A percentile compares a stretch with the other conserved stretches of the same genome.
Conservation (phyloP, 1,140 invertebrate species). For the Zaprionus lachaisei region DNA sequence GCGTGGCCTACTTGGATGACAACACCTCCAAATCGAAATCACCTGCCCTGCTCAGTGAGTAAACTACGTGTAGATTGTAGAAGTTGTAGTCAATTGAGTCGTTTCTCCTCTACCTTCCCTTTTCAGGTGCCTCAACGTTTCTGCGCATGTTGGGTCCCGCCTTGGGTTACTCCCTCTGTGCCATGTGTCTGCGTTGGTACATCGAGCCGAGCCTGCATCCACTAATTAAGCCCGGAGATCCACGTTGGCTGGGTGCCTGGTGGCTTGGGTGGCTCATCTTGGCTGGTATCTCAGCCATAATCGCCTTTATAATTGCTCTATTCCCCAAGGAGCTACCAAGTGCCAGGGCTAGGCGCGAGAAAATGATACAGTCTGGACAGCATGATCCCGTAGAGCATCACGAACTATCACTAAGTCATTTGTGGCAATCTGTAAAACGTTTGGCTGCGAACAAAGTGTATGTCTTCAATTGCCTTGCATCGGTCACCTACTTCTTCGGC, state of each 20-base stretch:
- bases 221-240: conserved; percentile 88
- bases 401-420: conserved; percentile 48
- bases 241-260: conserved; percentile 92
- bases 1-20: conserved; percentile 89
- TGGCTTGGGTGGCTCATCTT: conserved; percentile 93
- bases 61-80: neutral
- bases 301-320: conserved; percentile 86
- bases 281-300: conserved; percentile 86
- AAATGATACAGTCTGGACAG: neutral
- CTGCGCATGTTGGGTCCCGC: conserved; percentile 89
- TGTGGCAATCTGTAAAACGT: conserved; percentile 45
- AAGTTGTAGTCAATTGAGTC: too few relatives aligned
- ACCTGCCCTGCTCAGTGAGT: conserved; percentile 87
- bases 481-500: conserved; percentile 89
- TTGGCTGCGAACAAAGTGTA: conserved; percentile 87
- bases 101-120: too few relatives aligned
- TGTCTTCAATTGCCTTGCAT: conserved; percentile 88
- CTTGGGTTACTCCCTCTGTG: conserved; percentile 89
- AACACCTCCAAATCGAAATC: conserved; percentile 89
- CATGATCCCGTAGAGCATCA: conserved; percentile 10
- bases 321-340: conserved; percentile 88
- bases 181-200: conserved; percentile 88
- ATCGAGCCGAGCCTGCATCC: conserved; percentile 89
- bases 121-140: conserved; percentile 88
- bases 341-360: conserved; percentile 40